A percentile compares a stretch with the other conserved stretches of the same genome.
phyloP scores from a whole-genome alignment of 2,888 invertebrate genomes.

The Beris chalybata region DNA sequence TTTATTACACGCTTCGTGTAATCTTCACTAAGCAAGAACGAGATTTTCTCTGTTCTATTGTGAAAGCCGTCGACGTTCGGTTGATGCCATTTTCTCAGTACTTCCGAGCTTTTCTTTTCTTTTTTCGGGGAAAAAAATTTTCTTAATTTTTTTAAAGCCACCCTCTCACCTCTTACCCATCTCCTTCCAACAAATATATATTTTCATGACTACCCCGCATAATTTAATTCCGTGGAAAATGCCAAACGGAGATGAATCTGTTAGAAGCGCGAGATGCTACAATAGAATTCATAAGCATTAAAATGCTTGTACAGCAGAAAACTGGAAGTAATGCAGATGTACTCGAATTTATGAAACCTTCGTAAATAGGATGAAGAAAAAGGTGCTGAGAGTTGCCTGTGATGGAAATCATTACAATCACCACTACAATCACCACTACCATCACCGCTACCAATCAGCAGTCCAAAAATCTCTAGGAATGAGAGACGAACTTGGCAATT shows the following conservation, averaged over 20 bases:
- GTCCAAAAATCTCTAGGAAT: too few relatives aligned
- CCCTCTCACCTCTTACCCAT: not conserved
- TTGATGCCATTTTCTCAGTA: not conserved
- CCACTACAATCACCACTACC: too few relatives aligned
- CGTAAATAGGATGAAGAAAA: too few relatives aligned
- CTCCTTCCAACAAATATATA: too few relatives aligned
- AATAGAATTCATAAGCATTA: slow-evolving; percentile 7
- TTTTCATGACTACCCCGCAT: too few relatives aligned
- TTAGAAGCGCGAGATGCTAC: too few relatives aligned
- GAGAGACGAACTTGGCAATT: slow-evolving; percentile 25
- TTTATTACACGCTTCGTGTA: slow-evolving; percentile 2
- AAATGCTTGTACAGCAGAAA: slow-evolving; percentile 7
- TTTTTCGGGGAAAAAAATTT: not conserved
- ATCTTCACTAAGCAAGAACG: not conserved
- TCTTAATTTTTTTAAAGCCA: not conserved
- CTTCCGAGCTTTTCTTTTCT: not conserved
- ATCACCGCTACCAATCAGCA: too few relatives aligned
- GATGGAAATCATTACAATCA: too few relatives aligned
- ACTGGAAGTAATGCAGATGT: slow-evolving; percentile 21
- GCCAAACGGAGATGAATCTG: too few relatives aligned
- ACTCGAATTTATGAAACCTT: slow-evolving; percentile 24
- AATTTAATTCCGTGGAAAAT: too few relatives aligned
- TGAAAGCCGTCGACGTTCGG: not conserved
- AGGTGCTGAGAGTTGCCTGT: too few relatives aligned
- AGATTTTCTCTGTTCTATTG: slow-evolving; percentile 9